These are phyloP conservation scores for Semibalanus balanoides DNA, from an alignment of 1,140 invertebrate genomes.

Conservation along the genomic window DNA sequence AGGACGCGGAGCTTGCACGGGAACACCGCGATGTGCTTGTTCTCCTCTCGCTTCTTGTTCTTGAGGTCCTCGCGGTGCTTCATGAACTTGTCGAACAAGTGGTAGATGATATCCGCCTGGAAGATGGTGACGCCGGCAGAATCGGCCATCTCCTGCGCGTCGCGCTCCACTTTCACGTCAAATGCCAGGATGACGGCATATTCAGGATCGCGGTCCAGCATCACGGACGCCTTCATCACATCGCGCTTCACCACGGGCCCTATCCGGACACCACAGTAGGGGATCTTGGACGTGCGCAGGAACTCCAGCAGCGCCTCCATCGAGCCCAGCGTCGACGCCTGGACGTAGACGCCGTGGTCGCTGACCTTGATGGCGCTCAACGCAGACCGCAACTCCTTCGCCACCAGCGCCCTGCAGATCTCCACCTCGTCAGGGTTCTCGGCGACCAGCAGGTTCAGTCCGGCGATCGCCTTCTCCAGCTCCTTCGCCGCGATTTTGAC, in stretches of 20 bases:
- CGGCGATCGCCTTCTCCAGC: slow-evolving; percentile 92
- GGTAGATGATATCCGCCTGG: slow-evolving; percentile 99
- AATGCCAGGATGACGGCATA: slow-evolving; percentile 96
- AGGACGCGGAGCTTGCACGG: slow-evolving; percentile 83
- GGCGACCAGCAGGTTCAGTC: slow-evolving; percentile 63
- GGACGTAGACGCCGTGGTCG: slow-evolving; percentile 90
- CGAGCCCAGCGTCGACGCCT: slow-evolving; percentile 95
- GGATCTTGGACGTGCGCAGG: slow-evolving; percentile 86
- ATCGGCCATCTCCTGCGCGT: slow-evolving; percentile 95
- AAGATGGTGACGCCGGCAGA: slow-evolving; percentile 71
- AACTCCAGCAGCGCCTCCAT: slow-evolving; percentile 95
- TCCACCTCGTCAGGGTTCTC: slow-evolving; percentile 89
- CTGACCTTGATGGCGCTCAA: slow-evolving; percentile 13
- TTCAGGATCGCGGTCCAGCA: slow-evolving; percentile 96
- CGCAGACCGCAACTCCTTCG: slow-evolving; percentile 55
- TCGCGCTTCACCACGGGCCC: slow-evolving; percentile 98
- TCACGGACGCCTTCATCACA: slow-evolving; percentile 97
- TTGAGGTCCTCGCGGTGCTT: slow-evolving; percentile 88
- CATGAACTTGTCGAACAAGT: slow-evolving; percentile 95
- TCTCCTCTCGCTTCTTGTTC: slow-evolving; percentile 80
- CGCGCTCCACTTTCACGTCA: slow-evolving; percentile 94
- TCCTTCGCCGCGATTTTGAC: slow-evolving; percentile 97
- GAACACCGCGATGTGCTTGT: slow-evolving; percentile 93
- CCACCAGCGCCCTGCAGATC: slow-evolving; percentile 62
- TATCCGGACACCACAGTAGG: slow-evolving; percentile 78